phyloP scores from a whole-genome alignment of 2,113 vertebrate species.

The Tyto alba region DNA sequence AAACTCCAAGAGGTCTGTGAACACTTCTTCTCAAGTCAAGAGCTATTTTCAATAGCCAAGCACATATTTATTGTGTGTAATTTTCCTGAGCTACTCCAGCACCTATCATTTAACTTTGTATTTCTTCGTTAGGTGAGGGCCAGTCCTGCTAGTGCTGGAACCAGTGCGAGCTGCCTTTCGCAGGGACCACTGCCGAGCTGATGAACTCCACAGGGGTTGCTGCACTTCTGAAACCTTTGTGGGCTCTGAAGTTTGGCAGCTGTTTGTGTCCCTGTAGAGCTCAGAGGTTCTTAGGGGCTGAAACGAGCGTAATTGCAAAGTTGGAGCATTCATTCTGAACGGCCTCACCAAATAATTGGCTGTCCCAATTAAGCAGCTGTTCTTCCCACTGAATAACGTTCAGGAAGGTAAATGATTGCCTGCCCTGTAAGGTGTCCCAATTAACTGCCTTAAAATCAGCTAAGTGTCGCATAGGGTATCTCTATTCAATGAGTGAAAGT shows the following conservation, averaged over 20 bases:
- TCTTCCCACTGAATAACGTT: neutral
- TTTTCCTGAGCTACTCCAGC: neutral
- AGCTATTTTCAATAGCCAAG: neutral
- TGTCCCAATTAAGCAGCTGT: conserved; percentile 19
- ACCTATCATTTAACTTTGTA: neutral
- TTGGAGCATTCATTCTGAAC: neutral
- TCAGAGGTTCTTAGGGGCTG: neutral
- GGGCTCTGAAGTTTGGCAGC: neutral
- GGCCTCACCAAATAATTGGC: conserved; percentile 23
- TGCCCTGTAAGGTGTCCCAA: neutral
- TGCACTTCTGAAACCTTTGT: neutral
- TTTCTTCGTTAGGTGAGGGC: neutral
- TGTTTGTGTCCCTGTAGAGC: neutral
- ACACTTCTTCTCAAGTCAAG: neutral
- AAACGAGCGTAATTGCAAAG: neutral
- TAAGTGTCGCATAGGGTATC: neutral
- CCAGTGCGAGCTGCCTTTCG: neutral
- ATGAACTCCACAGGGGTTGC: neutral
- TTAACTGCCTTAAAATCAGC: conserved; percentile 16
- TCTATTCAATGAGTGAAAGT: neutral
- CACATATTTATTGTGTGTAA: fast-evolving
- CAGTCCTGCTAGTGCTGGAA: neutral
- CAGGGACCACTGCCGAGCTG: neutral
- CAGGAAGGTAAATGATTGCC: neutral
- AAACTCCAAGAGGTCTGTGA: neutral